Percentiles rank a stretch among this genome's conserved stretches.
Evolutionary conservation across 92 coral and sea anemone species (phyloP).

Genomic region (Heliopora coerulea): DNA sequence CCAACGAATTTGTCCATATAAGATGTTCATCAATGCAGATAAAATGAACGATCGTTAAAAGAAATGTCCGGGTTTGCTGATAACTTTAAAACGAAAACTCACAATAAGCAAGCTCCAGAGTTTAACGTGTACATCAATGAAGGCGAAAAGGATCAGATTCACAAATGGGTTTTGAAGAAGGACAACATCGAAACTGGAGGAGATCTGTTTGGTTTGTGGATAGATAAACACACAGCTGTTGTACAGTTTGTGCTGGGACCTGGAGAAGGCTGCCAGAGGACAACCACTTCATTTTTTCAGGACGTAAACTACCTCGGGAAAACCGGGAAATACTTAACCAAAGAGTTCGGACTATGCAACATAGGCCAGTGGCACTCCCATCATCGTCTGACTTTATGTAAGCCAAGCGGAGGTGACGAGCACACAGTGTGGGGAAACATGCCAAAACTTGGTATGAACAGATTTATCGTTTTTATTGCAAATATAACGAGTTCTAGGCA

Average conservation of each 20-base stretch:
- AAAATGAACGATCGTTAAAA: too few relatives aligned
- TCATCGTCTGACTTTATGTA: slow-evolving; percentile 62
- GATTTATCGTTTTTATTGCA: slow-evolving; percentile 79
- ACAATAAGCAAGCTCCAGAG: too few relatives aligned
- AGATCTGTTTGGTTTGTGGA: slow-evolving; percentile 86
- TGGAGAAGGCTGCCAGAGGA: slow-evolving; percentile 60
- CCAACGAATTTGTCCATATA: too few relatives aligned
- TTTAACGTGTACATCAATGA: slow-evolving; percentile 63
- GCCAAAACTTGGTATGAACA: slow-evolving; percentile 60
- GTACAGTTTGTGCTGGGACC: slow-evolving; percentile 86
- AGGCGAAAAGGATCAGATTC: slow-evolving; percentile 55
- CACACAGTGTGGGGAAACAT: slow-evolving; percentile 85
- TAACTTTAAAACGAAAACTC: too few relatives aligned
- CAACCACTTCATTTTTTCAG: slow-evolving; percentile 67
- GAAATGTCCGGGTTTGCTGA: too few relatives aligned
- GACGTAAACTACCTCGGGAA: slow-evolving; percentile 66
- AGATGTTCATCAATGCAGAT: too few relatives aligned
- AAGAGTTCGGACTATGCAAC: slow-evolving; percentile 71
- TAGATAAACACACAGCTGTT: slow-evolving; percentile 66
- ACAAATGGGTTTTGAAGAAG: slow-evolving; percentile 55
- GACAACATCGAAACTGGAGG: slow-evolving; percentile 85
- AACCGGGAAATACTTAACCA: slow-evolving; percentile 60
- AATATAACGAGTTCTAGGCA: slow-evolving; percentile 16
- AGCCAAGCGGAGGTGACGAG: slow-evolving; percentile 84
- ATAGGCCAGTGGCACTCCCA: slow-evolving; percentile 98